Percentiles rank a stretch among this genome's conserved stretches.
phyloP scores from a whole-genome alignment of 2,888 invertebrate species.

The Metellina segmentata region DNA sequence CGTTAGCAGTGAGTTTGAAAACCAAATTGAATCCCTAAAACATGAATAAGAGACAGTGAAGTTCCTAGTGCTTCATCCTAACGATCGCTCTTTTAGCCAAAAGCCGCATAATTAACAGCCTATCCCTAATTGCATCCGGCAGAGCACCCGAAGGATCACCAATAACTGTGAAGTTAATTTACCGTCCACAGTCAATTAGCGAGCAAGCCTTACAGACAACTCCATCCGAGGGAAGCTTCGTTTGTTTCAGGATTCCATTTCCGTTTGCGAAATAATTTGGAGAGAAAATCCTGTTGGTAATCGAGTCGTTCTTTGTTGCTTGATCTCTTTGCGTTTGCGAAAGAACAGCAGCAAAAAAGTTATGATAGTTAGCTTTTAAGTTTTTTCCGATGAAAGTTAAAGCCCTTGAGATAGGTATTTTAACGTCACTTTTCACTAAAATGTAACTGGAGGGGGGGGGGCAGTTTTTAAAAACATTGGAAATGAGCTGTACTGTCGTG shows the following conservation, averaged over 20 bases:
- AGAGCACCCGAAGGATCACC: background rate
- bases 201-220: background rate
- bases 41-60: background rate
- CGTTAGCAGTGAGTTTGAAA: background rate
- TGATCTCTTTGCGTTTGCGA: background rate
- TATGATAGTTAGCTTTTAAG: background rate
- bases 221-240: background rate
- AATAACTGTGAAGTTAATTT: slow-evolving; percentile 34
- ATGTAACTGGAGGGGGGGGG: too few relatives aligned
- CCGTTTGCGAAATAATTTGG: background rate
- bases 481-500: too few relatives aligned
- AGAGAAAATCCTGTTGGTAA: background rate
- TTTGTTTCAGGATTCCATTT: background rate
- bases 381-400: too few relatives aligned
- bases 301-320: background rate
- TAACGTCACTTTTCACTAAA: too few relatives aligned
- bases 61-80: background rate
- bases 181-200: slow-evolving; percentile 10
- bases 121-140: slow-evolving; percentile 21
- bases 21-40: slow-evolving; percentile 2
- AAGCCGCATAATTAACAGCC: slow-evolving; percentile 37
- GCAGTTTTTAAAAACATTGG: too few relatives aligned
- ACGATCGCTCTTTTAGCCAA: slow-evolving; percentile 5
- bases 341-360: background rate
- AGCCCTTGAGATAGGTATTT: too few relatives aligned